Evolutionary conservation across 2,888 invertebrate species (phyloP).

Genomic region (Cataglyphis altisquamis): DNA sequence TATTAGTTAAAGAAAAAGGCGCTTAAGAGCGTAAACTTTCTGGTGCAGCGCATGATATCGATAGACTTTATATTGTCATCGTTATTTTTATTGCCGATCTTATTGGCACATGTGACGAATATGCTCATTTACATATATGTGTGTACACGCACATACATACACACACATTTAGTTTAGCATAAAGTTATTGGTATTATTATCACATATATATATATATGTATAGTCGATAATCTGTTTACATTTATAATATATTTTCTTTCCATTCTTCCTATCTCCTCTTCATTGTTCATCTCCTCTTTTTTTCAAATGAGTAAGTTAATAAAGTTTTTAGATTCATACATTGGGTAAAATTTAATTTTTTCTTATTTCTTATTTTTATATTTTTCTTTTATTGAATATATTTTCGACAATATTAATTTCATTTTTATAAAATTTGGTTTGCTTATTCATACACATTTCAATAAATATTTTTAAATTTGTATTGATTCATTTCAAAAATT

Average conservation of each 20-base stretch:
- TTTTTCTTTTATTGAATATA: background rate
- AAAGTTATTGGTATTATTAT: constrained; percentile 21
- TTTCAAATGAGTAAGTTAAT: too few relatives aligned
- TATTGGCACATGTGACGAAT: constrained; percentile 29
- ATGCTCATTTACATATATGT: background rate
- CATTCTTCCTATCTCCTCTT: background rate
- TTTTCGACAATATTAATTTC: background rate
- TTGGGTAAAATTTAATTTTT: background rate
- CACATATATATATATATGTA: background rate
- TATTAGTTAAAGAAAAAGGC: constrained; percentile 40
- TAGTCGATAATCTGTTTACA: background rate
- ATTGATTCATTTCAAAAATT: background rate
- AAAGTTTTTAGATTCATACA: background rate
- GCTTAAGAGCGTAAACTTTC: constrained; percentile 27
- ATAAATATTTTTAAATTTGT: background rate
- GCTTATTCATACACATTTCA: background rate
- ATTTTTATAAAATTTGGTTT: background rate
- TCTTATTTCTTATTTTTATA: background rate
- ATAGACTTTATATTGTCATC: constrained; percentile 60
- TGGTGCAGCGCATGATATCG: constrained; percentile 33
- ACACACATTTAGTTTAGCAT: background rate
- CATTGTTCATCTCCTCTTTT: too few relatives aligned
- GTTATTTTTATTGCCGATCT: constrained; percentile 45
- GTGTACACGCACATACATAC: background rate
- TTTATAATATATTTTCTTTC: background rate